These are phyloP conservation scores for Drosophila chauvacae DNA, from an alignment of 1,140 invertebrate genomes.

Conservation along the genomic window DNA sequence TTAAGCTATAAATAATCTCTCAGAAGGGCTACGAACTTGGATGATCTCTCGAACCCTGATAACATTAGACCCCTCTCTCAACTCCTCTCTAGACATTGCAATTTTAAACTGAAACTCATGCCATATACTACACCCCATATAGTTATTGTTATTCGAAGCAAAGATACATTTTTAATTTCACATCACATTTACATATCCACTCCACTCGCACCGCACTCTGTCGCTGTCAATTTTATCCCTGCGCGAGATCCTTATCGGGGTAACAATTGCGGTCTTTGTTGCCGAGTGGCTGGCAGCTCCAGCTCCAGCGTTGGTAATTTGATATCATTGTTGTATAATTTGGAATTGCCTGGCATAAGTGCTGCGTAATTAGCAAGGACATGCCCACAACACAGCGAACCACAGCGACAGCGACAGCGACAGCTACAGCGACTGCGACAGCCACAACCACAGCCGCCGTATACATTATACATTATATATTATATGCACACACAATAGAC, in stretches of 20 bases:
- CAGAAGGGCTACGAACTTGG: too few species aligned
- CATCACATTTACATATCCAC: conserved; percentile 68
- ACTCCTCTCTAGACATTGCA: background rate
- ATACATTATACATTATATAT: conserved; percentile 17
- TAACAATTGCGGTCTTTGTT: conserved; percentile 73
- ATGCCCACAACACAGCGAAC: conserved; percentile 66
- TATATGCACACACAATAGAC: conserved; percentile 26
- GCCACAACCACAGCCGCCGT: conserved; percentile 3
- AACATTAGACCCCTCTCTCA: too few species aligned
- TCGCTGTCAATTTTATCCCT: conserved; percentile 15
- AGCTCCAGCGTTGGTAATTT: conserved; percentile 61
- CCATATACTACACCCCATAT: background rate
- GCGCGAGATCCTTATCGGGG: conserved; percentile 61
- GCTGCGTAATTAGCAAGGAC: conserved; percentile 82
- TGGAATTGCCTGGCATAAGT: conserved; percentile 81
- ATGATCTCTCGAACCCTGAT: too few species aligned
- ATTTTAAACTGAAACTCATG: too few species aligned
- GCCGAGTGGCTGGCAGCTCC: conserved; percentile 29
- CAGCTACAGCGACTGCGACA: background rate
- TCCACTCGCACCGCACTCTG: conserved; percentile 8
- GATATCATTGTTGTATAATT: conserved; percentile 83
- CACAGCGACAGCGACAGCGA: background rate
- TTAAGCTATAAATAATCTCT: too few species aligned
- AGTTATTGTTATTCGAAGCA: background rate
- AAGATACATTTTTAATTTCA: conserved; percentile 59